A percentile compares a stretch with the other conserved stretches of the same genome.
Conservation (phyloP, 2,888 invertebrate genomes). For the Archaeoteleia sp. region DNA sequence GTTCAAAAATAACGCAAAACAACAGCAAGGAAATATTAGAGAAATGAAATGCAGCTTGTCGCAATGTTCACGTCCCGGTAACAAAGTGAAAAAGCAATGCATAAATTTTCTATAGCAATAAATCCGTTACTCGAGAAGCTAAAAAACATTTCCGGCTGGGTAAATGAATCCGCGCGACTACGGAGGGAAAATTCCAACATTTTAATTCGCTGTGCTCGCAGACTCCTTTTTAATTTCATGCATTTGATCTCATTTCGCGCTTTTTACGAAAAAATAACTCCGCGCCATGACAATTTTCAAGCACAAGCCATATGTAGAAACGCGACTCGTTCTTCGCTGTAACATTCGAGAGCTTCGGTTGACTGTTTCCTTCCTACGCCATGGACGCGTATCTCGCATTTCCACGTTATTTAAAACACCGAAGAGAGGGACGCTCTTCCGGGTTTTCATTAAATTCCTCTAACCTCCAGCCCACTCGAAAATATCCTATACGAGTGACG, state of each 20-base stretch:
- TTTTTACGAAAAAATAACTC: slow-evolving; percentile 32
- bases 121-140: slow-evolving; percentile 34
- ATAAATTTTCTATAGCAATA: slow-evolving; percentile 47
- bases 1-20: slow-evolving; percentile 28
- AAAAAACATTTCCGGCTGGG: slow-evolving; percentile 24
- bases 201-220: slow-evolving; percentile 32
- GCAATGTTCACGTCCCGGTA: slow-evolving; percentile 25
- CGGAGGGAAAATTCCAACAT: slow-evolving; percentile 27
- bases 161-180: slow-evolving; percentile 35
- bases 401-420: slow-evolving; percentile 14
- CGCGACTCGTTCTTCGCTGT: slow-evolving; percentile 1
- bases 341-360: slow-evolving; percentile 18
- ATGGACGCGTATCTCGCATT: slow-evolving; percentile 2
- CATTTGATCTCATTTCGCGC: slow-evolving; percentile 40
- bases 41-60: slow-evolving; percentile 37
- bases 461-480: slow-evolving; percentile 9
- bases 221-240: slow-evolving; percentile 34
- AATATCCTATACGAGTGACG: slow-evolving; percentile 2
- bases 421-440: background rate
- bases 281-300: slow-evolving; percentile 26
- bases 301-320: slow-evolving; percentile 2
- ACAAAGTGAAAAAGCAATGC: slow-evolving; percentile 47
- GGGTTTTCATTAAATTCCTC: slow-evolving; percentile 23
- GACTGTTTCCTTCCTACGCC: slow-evolving; percentile 12
- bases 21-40: slow-evolving; percentile 27